A percentile compares a stretch with the other conserved stretches of the same genome.
These are phyloP conservation scores for Mylabris sibirica DNA, from an alignment of 2,888 invertebrate species.

Conservation along the genomic window DNA sequence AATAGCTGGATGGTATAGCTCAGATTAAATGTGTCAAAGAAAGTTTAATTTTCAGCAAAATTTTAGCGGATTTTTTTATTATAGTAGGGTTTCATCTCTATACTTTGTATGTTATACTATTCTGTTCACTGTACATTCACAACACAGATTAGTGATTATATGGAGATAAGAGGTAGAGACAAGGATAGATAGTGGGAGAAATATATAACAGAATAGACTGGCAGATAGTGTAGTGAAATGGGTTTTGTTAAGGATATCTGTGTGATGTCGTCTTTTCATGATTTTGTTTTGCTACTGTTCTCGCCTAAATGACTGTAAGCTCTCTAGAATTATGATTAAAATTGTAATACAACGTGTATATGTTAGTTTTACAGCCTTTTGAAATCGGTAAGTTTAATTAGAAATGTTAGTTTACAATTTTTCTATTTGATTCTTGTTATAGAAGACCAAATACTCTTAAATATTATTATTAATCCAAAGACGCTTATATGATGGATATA, in stretches of 20 bases:
- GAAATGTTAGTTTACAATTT: slow-evolving; percentile 13
- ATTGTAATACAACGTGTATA: slow-evolving; percentile 47
- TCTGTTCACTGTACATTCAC: background rate
- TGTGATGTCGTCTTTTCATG: slow-evolving; percentile 53
- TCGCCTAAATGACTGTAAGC: slow-evolving; percentile 58
- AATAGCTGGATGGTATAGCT: slow-evolving; percentile 40
- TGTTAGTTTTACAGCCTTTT: slow-evolving; percentile 22
- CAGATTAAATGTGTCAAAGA: slow-evolving; percentile 61
- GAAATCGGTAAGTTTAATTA: slow-evolving; percentile 28
- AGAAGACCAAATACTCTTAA: no score
- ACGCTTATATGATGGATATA: background rate
- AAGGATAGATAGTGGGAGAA: background rate
- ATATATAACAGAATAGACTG: slow-evolving; percentile 32
- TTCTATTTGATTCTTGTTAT: background rate
- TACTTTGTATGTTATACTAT: slow-evolving; percentile 45
- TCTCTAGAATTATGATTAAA: slow-evolving; percentile 56
- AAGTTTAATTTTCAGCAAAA: slow-evolving; percentile 62
- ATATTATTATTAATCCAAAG: no score
- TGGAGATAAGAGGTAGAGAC: background rate
- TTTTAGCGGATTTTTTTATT: slow-evolving; percentile 60
- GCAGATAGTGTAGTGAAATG: slow-evolving; percentile 48
- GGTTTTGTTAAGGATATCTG: slow-evolving; percentile 55
- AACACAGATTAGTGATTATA: slow-evolving; percentile 48
- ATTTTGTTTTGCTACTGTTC: slow-evolving; percentile 48
- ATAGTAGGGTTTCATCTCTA: slow-evolving; percentile 55